phyloP scores from a whole-genome alignment of 2,113 vertebrate genomes.

The Tonatia bakeri region DNA sequence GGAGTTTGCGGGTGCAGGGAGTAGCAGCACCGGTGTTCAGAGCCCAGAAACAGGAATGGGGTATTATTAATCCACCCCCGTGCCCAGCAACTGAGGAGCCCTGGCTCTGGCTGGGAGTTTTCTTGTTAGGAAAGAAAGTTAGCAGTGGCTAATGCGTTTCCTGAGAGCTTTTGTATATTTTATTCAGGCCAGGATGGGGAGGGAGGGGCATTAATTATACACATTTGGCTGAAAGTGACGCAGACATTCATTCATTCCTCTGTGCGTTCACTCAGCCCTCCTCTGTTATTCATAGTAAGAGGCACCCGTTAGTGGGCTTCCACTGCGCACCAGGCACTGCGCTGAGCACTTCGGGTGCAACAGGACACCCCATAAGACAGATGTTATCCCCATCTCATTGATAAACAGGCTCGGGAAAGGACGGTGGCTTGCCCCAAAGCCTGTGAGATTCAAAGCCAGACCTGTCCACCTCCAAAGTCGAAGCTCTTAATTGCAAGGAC shows the following conservation, averaged over 20 bases:
- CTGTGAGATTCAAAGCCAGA: neutral
- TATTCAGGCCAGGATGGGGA: neutral
- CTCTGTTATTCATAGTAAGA: constrained; percentile 60
- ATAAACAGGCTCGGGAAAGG: neutral
- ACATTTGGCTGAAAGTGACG: neutral
- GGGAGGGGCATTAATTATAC: neutral
- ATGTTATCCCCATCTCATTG: neutral
- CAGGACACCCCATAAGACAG: neutral
- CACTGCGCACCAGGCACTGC: neutral
- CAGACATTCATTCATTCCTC: constrained; percentile 31
- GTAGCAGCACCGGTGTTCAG: neutral
- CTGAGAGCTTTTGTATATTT: neutral
- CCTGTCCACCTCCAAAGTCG: neutral
- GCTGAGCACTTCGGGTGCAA: neutral
- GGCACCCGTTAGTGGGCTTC: neutral
- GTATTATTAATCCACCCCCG: neutral
- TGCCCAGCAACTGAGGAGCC: neutral
- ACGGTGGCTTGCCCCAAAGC: neutral
- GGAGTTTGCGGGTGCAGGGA: rapidly evolving
- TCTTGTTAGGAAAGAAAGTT: neutral
- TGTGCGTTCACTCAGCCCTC: neutral
- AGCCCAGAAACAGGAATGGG: neutral
- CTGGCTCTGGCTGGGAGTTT: neutral
- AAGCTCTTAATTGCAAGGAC: neutral
- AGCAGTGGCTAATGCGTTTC: neutral